Conservation (phyloP, 2,888 invertebrate genomes). For the Elegia similella region DNA sequence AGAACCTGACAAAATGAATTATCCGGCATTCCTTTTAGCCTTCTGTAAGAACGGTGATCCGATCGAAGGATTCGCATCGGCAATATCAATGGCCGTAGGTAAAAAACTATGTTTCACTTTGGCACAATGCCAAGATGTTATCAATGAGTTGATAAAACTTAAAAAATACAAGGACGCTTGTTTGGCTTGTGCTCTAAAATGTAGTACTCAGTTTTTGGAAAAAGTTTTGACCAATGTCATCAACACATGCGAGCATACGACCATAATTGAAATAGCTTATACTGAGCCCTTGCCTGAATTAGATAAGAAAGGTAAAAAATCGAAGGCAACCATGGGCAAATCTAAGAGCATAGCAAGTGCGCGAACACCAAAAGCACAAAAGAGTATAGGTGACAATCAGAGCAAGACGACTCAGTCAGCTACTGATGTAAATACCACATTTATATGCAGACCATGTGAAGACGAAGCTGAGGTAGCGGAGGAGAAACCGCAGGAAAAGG, state of each 20-base stretch:
- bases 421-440: slow-evolving; percentile 52
- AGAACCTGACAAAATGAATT: slow-evolving; percentile 74
- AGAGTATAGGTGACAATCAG: slow-evolving; percentile 31
- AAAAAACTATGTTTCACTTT: slow-evolving; percentile 72
- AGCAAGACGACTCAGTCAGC: slow-evolving; percentile 49
- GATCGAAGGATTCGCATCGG: slow-evolving; percentile 79
- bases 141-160: slow-evolving; percentile 58
- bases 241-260: slow-evolving; percentile 57
- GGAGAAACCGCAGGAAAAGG: slow-evolving; percentile 44
- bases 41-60: slow-evolving; percentile 83
- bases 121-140: slow-evolving; percentile 72
- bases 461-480: slow-evolving; percentile 41
- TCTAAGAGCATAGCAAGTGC: slow-evolving; percentile 44
- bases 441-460: slow-evolving; percentile 63
- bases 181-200: slow-evolving; percentile 57
- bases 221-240: slow-evolving; percentile 53
- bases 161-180: slow-evolving; percentile 64
- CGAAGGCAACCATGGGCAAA: slow-evolving; percentile 30
- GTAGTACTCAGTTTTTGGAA: slow-evolving; percentile 55
- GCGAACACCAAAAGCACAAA: slow-evolving; percentile 50
- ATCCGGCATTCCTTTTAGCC: slow-evolving; percentile 83
- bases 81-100: slow-evolving; percentile 80
- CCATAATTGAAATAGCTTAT: slow-evolving; percentile 58
- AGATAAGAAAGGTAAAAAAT: slow-evolving; percentile 56
- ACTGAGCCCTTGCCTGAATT: slow-evolving; percentile 36